These are phyloP conservation scores for Platysternon megacephalum DNA, from an alignment of 2,113 vertebrate species.

Conservation along the genomic window DNA sequence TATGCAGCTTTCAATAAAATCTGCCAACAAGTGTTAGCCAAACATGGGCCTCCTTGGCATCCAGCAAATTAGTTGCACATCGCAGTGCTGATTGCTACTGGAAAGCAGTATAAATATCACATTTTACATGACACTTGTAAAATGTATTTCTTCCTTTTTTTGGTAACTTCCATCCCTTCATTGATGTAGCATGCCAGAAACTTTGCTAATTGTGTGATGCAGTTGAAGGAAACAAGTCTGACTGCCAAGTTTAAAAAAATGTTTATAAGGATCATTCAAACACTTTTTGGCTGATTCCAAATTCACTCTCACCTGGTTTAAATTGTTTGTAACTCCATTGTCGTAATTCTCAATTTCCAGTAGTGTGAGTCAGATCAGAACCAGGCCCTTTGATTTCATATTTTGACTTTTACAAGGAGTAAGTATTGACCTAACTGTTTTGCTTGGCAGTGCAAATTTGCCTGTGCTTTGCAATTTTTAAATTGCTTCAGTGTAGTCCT, in stretches of 20 bases:
- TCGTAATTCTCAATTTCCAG: not conserved
- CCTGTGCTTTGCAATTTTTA: not conserved
- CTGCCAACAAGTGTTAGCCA: constrained; percentile 53
- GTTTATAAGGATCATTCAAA: not conserved
- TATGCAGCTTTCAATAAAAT: constrained; percentile 51
- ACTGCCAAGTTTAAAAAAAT: not conserved
- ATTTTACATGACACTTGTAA: constrained; percentile 44
- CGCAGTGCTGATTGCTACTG: constrained; percentile 43
- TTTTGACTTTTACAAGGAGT: not conserved
- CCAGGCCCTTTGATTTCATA: not conserved
- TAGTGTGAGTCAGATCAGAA: not conserved
- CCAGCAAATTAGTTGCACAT: constrained; percentile 41
- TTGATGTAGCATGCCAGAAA: not conserved
- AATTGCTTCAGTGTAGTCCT: not conserved
- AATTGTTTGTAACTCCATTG: not conserved
- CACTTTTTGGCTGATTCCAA: not conserved
- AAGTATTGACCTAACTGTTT: not conserved
- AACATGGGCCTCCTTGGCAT: constrained; percentile 31
- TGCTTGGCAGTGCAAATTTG: not conserved
- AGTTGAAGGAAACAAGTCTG: constrained; percentile 5
- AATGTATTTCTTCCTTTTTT: not conserved
- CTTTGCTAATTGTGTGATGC: not conserved
- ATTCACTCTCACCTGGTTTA: not conserved
- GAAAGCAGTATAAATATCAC: constrained; percentile 42
- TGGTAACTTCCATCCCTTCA: not conserved